phyloP scores from a whole-genome alignment of 2,797 vertebrate genomes.

The Heliangelus exortis region DNA sequence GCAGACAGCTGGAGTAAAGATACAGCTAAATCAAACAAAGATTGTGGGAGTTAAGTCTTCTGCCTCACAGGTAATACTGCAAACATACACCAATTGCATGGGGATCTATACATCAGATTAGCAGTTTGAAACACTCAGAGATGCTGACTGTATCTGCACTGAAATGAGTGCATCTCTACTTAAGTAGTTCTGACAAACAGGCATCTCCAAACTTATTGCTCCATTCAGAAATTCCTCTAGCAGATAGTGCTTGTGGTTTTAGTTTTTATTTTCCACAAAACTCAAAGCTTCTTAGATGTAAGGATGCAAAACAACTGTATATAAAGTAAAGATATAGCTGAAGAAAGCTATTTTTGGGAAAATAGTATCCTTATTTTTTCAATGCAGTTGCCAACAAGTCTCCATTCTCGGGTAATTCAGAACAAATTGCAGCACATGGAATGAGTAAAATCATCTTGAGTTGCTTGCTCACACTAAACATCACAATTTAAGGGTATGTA shows the following conservation, averaged over 20 bases:
- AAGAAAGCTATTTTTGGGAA: not conserved
- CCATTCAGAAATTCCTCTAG: not conserved
- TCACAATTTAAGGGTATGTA: not conserved
- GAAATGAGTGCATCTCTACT: not conserved
- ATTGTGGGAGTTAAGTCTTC: not conserved
- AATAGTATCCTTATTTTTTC: not conserved
- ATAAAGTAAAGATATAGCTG: not conserved
- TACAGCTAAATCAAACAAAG: not conserved
- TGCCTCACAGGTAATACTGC: not conserved
- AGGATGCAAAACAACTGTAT: not conserved
- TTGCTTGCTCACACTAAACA: not conserved
- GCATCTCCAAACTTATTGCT: not conserved
- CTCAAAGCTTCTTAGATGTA: not conserved
- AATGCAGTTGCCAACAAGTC: not conserved
- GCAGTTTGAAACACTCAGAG: not conserved
- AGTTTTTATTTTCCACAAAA: not conserved
- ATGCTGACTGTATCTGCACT: not conserved
- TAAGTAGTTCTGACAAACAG: not conserved
- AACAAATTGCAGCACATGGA: not conserved
- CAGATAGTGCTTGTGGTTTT: rapidly evolving
- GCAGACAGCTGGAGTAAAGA: not conserved
- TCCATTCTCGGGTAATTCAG: not conserved
- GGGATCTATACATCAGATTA: not conserved
- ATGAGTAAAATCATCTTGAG: not conserved
- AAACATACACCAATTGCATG: not conserved